Conservation (phyloP, 2,888 invertebrate genomes). For the Perizoma affinitatum region DNA sequence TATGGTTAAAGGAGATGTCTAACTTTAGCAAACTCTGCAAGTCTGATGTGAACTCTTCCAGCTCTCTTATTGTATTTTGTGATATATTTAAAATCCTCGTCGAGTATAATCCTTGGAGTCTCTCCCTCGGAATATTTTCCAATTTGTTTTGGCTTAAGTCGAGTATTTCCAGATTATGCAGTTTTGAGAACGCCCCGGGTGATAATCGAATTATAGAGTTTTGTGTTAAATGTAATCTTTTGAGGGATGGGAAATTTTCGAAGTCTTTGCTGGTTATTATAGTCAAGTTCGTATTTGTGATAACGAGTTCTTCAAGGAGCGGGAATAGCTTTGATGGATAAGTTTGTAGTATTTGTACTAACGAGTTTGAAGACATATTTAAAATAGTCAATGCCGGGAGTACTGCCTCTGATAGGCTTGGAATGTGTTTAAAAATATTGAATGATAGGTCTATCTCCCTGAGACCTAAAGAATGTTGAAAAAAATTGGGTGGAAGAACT, state of each 20-base stretch:
- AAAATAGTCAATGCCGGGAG: conserved; percentile 89
- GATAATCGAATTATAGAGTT: conserved; percentile 92
- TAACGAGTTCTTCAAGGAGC: conserved; percentile 91
- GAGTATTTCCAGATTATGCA: conserved; percentile 89
- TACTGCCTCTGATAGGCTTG: conserved; percentile 89
- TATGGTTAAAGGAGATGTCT: conserved; percentile 93
- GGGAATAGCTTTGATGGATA: conserved; percentile 89
- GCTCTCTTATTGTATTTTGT: conserved; percentile 90
- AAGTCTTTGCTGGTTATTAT: conserved; percentile 94
- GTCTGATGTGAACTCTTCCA: conserved; percentile 92
- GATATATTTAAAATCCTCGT: conserved; percentile 91
- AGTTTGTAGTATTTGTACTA: conserved; percentile 89
- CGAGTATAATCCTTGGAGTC: conserved; percentile 90
- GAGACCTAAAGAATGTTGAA: conserved; percentile 88
- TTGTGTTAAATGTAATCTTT: conserved; percentile 88
- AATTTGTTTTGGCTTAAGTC: conserved; percentile 93
- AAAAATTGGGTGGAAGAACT: conserved; percentile 91
- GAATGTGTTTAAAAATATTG: conserved; percentile 92
- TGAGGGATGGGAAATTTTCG: conserved; percentile 90
- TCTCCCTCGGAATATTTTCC: conserved; percentile 92
- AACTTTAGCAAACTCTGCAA: conserved; percentile 90
- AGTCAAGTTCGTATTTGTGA: conserved; percentile 91
- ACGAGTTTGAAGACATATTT: conserved; percentile 92
- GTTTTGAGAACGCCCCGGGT: conserved; percentile 92
- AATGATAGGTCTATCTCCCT: conserved; percentile 90